Evolutionary conservation across 2,888 invertebrate species (phyloP).

Genomic region (Heliconius cydno): DNA sequence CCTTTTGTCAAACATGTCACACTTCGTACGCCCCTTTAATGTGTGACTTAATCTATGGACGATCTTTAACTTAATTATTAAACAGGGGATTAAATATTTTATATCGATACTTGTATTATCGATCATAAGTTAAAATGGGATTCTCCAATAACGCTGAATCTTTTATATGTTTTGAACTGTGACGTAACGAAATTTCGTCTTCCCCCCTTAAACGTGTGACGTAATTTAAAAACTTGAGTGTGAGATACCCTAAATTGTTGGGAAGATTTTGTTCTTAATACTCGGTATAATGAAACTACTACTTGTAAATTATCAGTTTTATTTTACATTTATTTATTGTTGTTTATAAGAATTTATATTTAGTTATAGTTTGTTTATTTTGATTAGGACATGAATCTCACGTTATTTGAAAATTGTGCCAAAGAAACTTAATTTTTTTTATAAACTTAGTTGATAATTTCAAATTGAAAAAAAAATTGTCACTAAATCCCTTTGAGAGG

Average conservation of each 20-base stretch:
- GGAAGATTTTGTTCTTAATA: conserved; percentile 26
- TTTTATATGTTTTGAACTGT: background rate
- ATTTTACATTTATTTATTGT: background rate
- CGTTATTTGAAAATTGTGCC: conserved; percentile 7
- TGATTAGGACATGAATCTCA: background rate
- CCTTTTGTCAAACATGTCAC: no score
- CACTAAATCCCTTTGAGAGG: background rate
- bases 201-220: background rate
- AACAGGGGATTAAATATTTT: background rate
- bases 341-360: background rate
- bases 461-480: background rate
- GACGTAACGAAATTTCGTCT: background rate
- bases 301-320: conserved; percentile 31
- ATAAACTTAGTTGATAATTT: background rate
- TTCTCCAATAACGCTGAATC: background rate
- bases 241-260: conserved; percentile 28
- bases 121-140: background rate
- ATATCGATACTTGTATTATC: background rate
- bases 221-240: background rate
- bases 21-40: background rate
- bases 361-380: background rate
- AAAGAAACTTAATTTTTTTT: background rate
- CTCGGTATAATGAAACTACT: conserved; percentile 31
- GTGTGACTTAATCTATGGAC: background rate
- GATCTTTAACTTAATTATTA: no score